Conservation (phyloP, 2,797 vertebrate species). For the Gadopsis bispinosus region DNA sequence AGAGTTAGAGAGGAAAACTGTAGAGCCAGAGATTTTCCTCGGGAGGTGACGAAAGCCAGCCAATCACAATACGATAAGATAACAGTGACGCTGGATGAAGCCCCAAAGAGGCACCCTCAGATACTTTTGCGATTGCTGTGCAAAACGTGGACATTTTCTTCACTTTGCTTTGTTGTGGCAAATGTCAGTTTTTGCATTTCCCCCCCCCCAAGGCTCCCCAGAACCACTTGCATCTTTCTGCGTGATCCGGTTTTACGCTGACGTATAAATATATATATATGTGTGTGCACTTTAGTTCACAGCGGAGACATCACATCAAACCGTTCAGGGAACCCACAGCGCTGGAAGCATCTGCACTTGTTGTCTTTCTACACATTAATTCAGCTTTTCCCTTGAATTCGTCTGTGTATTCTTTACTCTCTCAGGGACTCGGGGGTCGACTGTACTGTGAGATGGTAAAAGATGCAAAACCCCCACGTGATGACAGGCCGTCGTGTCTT, state of each 20-base stretch:
- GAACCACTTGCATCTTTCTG: background rate
- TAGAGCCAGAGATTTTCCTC: background rate
- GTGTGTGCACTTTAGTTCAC: background rate
- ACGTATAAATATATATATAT: too few relatives aligned
- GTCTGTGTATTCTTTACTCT: too few relatives aligned
- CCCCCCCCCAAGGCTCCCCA: too few relatives aligned
- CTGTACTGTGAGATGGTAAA: too few relatives aligned
- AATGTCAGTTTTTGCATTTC: background rate
- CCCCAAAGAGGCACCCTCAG: background rate
- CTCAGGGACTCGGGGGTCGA: background rate
- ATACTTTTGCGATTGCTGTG: too few relatives aligned
- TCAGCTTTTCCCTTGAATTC: background rate
- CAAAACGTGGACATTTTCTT: too few relatives aligned
- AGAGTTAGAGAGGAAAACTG: background rate
- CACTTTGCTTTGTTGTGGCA: too few relatives aligned
- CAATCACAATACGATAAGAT: background rate
- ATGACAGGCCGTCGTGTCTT: slow-evolving; percentile 10
- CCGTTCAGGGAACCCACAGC: background rate
- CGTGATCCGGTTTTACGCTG: background rate
- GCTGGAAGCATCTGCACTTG: background rate
- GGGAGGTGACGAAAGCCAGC: background rate
- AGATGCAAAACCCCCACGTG: background rate
- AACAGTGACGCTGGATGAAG: background rate
- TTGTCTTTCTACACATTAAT: background rate
- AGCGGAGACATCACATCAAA: background rate